These are phyloP conservation scores for Otolemur crassicaudatus DNA, from an alignment of 2,797 vertebrate genomes.

Conservation along the genomic window DNA sequence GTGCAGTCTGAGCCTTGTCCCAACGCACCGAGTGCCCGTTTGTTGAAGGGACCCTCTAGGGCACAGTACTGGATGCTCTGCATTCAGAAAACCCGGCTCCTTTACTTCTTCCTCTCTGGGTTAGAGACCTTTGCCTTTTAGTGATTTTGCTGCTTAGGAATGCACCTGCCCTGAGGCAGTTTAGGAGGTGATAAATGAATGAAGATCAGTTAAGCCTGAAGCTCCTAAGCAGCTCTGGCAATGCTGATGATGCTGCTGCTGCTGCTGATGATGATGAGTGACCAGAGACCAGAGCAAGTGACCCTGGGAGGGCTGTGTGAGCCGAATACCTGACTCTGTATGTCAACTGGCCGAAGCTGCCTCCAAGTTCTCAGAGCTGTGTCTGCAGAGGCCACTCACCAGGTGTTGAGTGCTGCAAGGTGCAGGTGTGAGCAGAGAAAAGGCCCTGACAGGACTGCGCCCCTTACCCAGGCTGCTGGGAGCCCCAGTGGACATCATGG, in stretches of 20 bases:
- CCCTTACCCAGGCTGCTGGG: not conserved
- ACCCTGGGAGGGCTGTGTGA: fast-evolving
- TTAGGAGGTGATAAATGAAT: not conserved
- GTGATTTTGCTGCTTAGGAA: not conserved
- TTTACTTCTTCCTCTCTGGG: not conserved
- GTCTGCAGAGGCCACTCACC: not conserved
- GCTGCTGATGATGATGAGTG: not conserved
- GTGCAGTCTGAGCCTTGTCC: no score
- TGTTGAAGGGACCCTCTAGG: fast-evolving
- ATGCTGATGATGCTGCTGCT: fast-evolving
- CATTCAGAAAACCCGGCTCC: not conserved
- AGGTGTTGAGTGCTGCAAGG: not conserved
- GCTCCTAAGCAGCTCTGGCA: not conserved
- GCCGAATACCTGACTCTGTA: fast-evolving
- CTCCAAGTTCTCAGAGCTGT: not conserved
- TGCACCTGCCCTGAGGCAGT: not conserved
- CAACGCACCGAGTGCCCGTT: fast-evolving
- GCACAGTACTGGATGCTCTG: not conserved
- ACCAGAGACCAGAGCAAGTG: not conserved
- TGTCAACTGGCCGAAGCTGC: fast-evolving
- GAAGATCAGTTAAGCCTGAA: not conserved
- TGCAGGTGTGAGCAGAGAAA: not conserved
- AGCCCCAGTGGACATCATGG: not conserved
- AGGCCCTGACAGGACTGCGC: fast-evolving
- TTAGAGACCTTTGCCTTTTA: not conserved